Conservation (phyloP, 1,140 invertebrate genomes). For the Diploscapter pachys region DNA sequence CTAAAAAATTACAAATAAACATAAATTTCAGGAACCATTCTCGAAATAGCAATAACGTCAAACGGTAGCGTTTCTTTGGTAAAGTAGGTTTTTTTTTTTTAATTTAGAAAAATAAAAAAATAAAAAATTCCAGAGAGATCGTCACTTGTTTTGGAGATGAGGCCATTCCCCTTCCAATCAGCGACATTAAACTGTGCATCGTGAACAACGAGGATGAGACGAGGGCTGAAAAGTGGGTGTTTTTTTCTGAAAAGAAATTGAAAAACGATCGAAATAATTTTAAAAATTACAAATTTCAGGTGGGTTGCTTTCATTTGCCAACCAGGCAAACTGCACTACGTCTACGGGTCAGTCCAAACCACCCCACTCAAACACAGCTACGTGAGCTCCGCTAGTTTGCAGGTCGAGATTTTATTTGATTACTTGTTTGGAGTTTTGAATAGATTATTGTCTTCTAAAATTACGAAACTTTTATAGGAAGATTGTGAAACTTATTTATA, state of each 20-base stretch:
- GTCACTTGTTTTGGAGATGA: neutral
- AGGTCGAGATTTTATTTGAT: constrained; percentile 1
- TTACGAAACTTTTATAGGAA: neutral
- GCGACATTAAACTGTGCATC: neutral
- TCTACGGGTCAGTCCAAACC: neutral
- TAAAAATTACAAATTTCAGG: constrained; percentile 1
- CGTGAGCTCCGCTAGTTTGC: constrained; percentile 1
- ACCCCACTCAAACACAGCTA: constrained; percentile 2
- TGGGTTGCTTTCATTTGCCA: constrained; percentile 13
- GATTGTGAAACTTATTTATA: neutral
- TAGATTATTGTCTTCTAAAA: neutral
- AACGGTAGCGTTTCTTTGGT: constrained; percentile 3
- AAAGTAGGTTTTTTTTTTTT: neutral
- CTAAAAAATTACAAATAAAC: neutral
- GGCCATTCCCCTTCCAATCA: neutral
- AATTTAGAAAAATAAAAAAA: too few species aligned
- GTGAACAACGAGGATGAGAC: constrained; percentile 7
- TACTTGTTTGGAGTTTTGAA: neutral
- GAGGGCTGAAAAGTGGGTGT: constrained; percentile 8
- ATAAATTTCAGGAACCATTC: constrained; percentile 5
- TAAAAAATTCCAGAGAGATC: neutral
- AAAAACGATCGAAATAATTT: neutral
- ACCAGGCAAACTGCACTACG: constrained; percentile 1
- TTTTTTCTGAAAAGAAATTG: too few species aligned
- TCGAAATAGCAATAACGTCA: constrained; percentile 10